phyloP scores from a whole-genome alignment of 2,888 invertebrate species.

The Lydus trimaculatus region DNA sequence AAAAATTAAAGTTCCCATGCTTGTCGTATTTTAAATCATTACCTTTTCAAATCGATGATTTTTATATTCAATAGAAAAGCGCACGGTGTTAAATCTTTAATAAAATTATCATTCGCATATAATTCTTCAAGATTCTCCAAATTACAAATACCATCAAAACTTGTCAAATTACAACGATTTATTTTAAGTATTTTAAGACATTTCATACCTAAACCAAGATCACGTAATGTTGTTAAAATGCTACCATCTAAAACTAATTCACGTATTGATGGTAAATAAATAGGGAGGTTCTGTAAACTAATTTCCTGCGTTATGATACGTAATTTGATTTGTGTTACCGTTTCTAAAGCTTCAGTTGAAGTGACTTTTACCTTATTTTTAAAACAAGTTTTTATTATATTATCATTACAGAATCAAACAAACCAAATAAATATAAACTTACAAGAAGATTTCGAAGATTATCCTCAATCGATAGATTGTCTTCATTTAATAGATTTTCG shows the following conservation, averaged over 20 bases:
- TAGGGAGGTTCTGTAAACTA: slow-evolving; percentile 69
- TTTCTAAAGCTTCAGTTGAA: slow-evolving; percentile 60
- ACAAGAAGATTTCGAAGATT: slow-evolving; percentile 48
- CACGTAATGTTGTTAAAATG: slow-evolving; percentile 70
- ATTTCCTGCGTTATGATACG: slow-evolving; percentile 72
- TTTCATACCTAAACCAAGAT: slow-evolving; percentile 71
- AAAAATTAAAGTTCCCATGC: no score
- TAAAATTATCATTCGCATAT: slow-evolving; percentile 69
- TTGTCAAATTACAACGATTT: slow-evolving; percentile 70
- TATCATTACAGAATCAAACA: background rate
- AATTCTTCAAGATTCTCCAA: slow-evolving; percentile 68
- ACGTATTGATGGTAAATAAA: slow-evolving; percentile 69
- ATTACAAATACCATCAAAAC: slow-evolving; percentile 74
- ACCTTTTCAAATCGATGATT: slow-evolving; percentile 61
- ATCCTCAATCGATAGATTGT: slow-evolving; percentile 37
- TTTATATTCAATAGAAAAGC: slow-evolving; percentile 63
- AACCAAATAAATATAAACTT: slow-evolving; percentile 14
- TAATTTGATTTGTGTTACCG: slow-evolving; percentile 67
- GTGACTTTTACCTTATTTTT: slow-evolving; percentile 60
- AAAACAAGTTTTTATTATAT: slow-evolving; percentile 28
- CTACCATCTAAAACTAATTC: slow-evolving; percentile 73
- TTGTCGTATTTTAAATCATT: no score
- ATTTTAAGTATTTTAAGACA: slow-evolving; percentile 68
- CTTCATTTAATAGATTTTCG: background rate
- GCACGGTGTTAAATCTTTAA: slow-evolving; percentile 69